Evolutionary conservation across 2,888 invertebrate species (phyloP), one percentile per base, ranked within the genome.

Genomic region (Phlogophora meticulosa): DNA sequence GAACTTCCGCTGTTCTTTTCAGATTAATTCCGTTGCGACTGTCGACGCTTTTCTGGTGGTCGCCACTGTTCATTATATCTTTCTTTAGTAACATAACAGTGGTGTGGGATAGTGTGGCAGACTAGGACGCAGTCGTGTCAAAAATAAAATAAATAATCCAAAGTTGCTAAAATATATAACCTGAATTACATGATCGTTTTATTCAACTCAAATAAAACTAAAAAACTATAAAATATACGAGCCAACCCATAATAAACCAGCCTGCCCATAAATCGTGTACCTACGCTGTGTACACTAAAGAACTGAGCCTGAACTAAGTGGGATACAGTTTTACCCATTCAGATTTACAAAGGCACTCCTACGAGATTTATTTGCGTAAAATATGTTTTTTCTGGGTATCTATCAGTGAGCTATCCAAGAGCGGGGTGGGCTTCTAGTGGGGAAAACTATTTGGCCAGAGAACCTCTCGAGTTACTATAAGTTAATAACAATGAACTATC

Each of bases 261-360:
- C n/a, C 20, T 20, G 34, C 28, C 32, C 42, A 67, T 72, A 76
- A 72, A 76, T 72, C 48, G 53, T 72, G 40, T 32, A n/a, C 55
- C 22, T 46, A 46, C 51, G 5, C 28, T 52, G 53, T 72, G 22
- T 46, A 46, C 51, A 61, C 58, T 43, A 48, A 46, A 65, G 53
- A 57, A 40, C 59, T 67, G 58, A 51, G 43, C 77, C 38, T 36
- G 22, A 34, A 48, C 61, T 75, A 72, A 76, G 77, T 72, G 67
- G 76, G 24, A 67, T 76, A 67, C 72, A 67, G 51, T 76, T 56
- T 45, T 59, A 34, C 52, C 43, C 58, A 58, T 67, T 62, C 76
- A 66, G 61, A 67, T 76, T 67, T 76, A 67, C 77, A 62, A 76
- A 72, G 60, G 42, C 53, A 40, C 61, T 61, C 32, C 20, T 42